A percentile compares a stretch with the other conserved stretches of the same genome.
Conservation (phyloP, 2,888 invertebrate genomes). For the Physocephala rufipes region DNA sequence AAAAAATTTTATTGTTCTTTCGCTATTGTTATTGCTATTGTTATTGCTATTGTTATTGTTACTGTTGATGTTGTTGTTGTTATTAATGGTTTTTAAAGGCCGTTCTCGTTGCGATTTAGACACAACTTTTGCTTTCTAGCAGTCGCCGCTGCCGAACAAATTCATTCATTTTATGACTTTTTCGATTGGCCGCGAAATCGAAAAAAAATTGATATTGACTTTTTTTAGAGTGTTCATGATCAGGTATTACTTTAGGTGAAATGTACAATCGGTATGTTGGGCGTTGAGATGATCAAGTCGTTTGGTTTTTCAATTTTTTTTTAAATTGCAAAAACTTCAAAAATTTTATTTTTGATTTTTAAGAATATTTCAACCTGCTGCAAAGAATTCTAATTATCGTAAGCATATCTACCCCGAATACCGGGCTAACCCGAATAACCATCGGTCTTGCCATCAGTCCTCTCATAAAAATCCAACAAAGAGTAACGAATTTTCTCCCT, state of each 20-base stretch:
- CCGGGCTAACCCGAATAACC: neutral
- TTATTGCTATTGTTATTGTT: conserved; percentile 17
- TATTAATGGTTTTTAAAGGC: conserved; percentile 26
- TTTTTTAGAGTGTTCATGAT: neutral
- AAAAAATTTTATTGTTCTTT: neutral
- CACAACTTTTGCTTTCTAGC: conserved; percentile 21
- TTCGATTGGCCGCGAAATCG: neutral
- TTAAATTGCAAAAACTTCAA: neutral
- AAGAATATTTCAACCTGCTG: neutral
- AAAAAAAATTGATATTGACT: neutral
- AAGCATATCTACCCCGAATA: neutral
- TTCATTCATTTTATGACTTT: neutral
- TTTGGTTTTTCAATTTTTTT: neutral
- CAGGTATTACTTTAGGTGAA: neutral
- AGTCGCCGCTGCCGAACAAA: neutral
- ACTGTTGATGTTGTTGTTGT: conserved; percentile 15
- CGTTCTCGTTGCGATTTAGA: conserved; percentile 21
- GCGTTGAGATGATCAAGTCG: neutral
- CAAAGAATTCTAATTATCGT: neutral
- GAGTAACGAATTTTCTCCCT: conserved; percentile 36
- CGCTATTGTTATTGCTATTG: conserved; percentile 8
- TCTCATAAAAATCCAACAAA: neutral
- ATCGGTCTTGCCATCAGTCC: neutral
- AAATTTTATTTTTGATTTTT: neutral
- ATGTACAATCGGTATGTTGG: neutral